Conservation (phyloP, 2,888 invertebrate species). For the Himalopsyche japonica region DNA sequence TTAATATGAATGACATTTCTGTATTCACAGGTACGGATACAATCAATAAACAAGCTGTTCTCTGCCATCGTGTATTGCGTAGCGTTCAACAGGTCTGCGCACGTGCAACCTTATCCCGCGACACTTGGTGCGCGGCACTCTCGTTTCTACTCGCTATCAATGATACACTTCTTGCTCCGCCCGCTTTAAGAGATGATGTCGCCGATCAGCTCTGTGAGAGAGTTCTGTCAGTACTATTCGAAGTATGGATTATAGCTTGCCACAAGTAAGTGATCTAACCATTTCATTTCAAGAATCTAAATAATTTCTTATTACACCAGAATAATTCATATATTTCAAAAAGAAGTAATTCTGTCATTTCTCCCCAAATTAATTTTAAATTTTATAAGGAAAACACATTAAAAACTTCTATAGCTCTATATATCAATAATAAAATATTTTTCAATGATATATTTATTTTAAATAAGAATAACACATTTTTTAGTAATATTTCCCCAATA, state of each 20-base stretch:
- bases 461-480: no score
- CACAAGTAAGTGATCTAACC: slow-evolving; percentile 49
- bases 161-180: slow-evolving; percentile 88
- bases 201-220: slow-evolving; percentile 93
- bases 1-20: slow-evolving; percentile 26
- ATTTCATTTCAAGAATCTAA: no score
- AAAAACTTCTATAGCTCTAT: no score
- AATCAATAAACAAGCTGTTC: slow-evolving; percentile 89
- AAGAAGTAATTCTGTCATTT: no score
- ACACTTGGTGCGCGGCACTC: slow-evolving; percentile 90
- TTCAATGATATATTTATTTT: no score
- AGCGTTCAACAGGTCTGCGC: slow-evolving; percentile 73
- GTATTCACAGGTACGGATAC: slow-evolving; percentile 74
- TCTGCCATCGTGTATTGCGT: slow-evolving; percentile 88
- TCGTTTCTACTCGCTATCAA: slow-evolving; percentile 88
- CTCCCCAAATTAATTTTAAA: no score
- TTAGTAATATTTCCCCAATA: no score
- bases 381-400: no score
- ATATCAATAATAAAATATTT: no score
- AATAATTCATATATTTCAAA: no score
- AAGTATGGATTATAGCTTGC: slow-evolving; percentile 70
- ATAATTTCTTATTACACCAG: no score
- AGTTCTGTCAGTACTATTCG: slow-evolving; percentile 90
- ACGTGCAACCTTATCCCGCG: slow-evolving; percentile 67
- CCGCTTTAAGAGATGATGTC: slow-evolving; percentile 92